Conservation (phyloP, 1,140 invertebrate species). For the Orius laevigatus region DNA sequence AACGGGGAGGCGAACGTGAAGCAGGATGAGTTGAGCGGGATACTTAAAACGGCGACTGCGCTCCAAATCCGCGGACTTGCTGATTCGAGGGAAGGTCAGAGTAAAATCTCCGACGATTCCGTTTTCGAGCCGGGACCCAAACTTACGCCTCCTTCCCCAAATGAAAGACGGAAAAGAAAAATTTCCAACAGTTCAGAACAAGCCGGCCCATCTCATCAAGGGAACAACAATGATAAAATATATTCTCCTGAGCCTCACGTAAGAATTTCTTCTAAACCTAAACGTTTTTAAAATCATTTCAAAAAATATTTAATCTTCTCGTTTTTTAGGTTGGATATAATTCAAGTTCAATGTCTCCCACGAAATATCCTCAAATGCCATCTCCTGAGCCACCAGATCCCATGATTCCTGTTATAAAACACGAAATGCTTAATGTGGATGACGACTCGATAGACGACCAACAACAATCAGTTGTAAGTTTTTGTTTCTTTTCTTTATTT, state of each 20-base stretch:
- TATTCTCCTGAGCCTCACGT: slow-evolving; percentile 17
- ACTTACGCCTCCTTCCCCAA: slow-evolving; percentile 13
- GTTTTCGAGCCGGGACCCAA: slow-evolving; percentile 11
- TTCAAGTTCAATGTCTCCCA: slow-evolving; percentile 6
- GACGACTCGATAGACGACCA: slow-evolving; percentile 15
- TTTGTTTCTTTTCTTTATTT: neutral
- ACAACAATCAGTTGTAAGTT: slow-evolving; percentile 15
- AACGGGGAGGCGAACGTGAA: slow-evolving; percentile 79
- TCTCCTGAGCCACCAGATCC: slow-evolving; percentile 8
- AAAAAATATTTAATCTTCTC: neutral
- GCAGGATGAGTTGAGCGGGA: slow-evolving; percentile 69
- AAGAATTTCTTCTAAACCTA: neutral
- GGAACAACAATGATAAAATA: slow-evolving; percentile 10
- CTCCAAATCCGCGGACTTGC: slow-evolving; percentile 71
- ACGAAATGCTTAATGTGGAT: slow-evolving; percentile 13
- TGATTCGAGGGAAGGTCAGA: slow-evolving; percentile 16
- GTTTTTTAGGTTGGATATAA: neutral
- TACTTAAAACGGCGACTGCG: slow-evolving; percentile 79
- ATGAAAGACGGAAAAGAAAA: slow-evolving; percentile 19
- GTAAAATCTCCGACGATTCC: slow-evolving; percentile 2
- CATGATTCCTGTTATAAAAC: slow-evolving; percentile 15
- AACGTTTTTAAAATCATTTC: neutral
- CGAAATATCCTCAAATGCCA: slow-evolving; percentile 15
- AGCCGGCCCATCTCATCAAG: slow-evolving; percentile 7
- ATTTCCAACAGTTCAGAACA: slow-evolving; percentile 15